Percentiles rank a stretch among this genome's conserved stretches.
phyloP scores from a whole-genome alignment of 2,888 invertebrate species.

The Microctonus hyperodae region DNA sequence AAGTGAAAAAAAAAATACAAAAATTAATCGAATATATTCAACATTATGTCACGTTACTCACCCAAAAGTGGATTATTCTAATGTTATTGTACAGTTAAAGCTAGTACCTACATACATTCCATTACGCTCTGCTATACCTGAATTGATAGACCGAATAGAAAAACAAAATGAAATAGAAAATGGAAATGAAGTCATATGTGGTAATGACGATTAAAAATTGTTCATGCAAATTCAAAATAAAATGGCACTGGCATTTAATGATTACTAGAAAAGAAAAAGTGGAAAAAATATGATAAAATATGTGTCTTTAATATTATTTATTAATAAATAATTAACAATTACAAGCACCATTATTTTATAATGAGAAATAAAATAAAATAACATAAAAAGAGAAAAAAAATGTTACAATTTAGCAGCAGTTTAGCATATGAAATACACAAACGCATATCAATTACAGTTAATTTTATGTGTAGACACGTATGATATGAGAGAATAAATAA shows the following conservation, averaged over 20 bases:
- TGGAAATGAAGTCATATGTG: conserved; percentile 16
- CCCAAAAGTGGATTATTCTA: conserved; percentile 49
- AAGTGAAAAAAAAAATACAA: conserved; percentile 21
- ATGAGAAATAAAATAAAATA: background rate
- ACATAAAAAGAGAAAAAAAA: background rate
- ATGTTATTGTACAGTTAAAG: conserved; percentile 52
- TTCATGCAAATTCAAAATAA: conserved; percentile 39
- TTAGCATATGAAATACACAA: conserved; percentile 27
- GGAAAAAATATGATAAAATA: background rate
- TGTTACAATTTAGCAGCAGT: conserved; percentile 14
- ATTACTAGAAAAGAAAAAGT: conserved; percentile 41
- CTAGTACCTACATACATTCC: conserved; percentile 43
- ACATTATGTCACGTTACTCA: conserved; percentile 34
- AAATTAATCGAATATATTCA: conserved; percentile 27
- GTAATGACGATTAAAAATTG: conserved; percentile 33
- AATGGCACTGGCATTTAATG: conserved; percentile 44
- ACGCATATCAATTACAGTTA: conserved; percentile 41
- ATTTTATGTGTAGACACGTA: conserved; percentile 35
- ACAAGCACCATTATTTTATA: conserved; percentile 10
- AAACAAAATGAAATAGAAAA: conserved; percentile 17
- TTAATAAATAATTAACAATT: conserved; percentile 18
- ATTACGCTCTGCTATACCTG: conserved; percentile 42
- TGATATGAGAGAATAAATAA: background rate
- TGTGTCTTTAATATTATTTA: conserved; percentile 21
- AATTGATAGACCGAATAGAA: conserved; percentile 33